Conservation (phyloP, 2,797 vertebrate species). For the Decapterus maruadsi region DNA sequence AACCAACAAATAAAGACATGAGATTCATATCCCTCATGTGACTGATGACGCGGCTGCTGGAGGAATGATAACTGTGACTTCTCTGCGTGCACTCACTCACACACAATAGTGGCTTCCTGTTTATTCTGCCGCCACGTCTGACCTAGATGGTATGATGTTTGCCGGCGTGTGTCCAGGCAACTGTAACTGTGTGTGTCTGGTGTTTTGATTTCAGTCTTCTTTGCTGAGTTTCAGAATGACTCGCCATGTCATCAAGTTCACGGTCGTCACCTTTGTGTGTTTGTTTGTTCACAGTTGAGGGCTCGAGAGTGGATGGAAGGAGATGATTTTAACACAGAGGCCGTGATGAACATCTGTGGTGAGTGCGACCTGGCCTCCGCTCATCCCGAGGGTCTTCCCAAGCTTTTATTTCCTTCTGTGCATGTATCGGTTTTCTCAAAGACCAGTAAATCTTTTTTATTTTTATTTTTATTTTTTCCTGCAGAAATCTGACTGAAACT, state of each 20-base stretch:
- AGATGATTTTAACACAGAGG: conserved; percentile 85
- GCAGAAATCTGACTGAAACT: neutral
- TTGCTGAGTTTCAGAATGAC: neutral
- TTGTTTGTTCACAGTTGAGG: conserved; percentile 66
- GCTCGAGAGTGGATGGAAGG: conserved; percentile 81
- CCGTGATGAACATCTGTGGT: conserved; percentile 87
- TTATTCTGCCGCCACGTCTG: conserved; percentile 71
- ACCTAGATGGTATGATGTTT: conserved; percentile 79
- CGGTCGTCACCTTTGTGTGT: conserved; percentile 25
- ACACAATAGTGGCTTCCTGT: conserved; percentile 57
- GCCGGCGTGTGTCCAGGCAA: conserved; percentile 84
- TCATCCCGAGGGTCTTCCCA: neutral
- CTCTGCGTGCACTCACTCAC: conserved; percentile 8
- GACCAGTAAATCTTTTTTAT: too few species aligned
- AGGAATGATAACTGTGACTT: conserved; percentile 1
- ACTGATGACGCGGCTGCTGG: neutral
- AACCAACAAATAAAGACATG: neutral
- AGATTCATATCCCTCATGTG: conserved; percentile 3
- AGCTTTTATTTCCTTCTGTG: neutral
- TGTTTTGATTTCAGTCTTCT: neutral
- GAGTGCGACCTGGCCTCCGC: conserved; percentile 58
- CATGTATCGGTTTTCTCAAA: neutral
- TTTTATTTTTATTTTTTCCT: too few species aligned
- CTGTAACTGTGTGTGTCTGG: conserved; percentile 29
- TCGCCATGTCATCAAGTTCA: neutral